Base-by-base conservation (phyloP, 2,113 vertebrate genomes). In the Chloebia gouldiae region DNA sequence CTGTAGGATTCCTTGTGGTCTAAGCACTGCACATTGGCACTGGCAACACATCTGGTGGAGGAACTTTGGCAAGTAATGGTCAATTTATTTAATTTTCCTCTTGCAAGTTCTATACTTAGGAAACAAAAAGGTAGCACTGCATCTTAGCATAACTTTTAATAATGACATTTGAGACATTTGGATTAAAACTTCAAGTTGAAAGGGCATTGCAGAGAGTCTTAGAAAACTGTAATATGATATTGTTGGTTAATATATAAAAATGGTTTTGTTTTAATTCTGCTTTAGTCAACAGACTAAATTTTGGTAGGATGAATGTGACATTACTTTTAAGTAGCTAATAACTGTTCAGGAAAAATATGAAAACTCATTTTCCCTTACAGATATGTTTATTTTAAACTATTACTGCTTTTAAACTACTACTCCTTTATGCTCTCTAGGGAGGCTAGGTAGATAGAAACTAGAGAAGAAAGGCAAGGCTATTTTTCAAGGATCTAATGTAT, bases 1-100 rank as follows among this genome's bases (percentile, higher is more conserved):
- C 30, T 50, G 7, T 14, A 35, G 13, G 15, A 89, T 21, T 59
- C 19, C 22, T 53, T 24, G 2, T 60, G 8, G 11, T 50, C 17
- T 35, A 44, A n/a, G 20, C 21, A 35, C 7, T 33, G 15, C 6
- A 30, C 15, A 33, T 66, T 0, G 0, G 7, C 51, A 59, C 14
- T 63, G 14, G 3, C 15, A 28, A 40, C 15, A 44, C 2, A 53
- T 51, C 9, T 85, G 15, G 57, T 17, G 11, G 6, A 73, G 35
- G 14, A 64, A 60, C 61, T 87, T 66, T 44, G 25, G 22, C 31
- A 63, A 69, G 16, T 28, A 78, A 47, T 28, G 3, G 2, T 60
- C 33, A 56, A 51, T 2, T 7, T 84, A 35, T 70, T 65, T 65
- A 0, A 45, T 37, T 79, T 88, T 72, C 25, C 10, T 73, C 12